Percentiles rank a stretch among this genome's conserved stretches.
These are phyloP conservation scores for Muntiacus muntjak DNA, from an alignment of 2,113 vertebrate genomes.

Conservation along the genomic window DNA sequence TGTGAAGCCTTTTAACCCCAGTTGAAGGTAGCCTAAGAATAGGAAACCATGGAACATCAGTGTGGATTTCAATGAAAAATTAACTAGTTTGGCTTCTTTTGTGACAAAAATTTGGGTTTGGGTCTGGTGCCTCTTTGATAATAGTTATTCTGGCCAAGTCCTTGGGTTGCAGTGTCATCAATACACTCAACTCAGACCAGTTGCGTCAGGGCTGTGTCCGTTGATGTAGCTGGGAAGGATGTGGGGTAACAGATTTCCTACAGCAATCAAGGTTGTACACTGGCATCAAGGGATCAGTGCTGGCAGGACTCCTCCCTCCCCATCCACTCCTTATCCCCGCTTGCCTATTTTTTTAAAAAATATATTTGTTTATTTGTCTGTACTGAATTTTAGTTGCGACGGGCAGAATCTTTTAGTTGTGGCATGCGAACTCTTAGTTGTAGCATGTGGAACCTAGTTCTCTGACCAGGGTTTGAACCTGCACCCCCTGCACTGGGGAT, in stretches of 20 bases:
- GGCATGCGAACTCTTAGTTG: neutral
- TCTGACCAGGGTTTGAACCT: neutral
- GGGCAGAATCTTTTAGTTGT: neutral
- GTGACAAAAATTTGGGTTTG: neutral
- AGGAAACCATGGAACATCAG: neutral
- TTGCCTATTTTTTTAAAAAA: neutral
- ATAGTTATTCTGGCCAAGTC: neutral
- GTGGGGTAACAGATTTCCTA: neutral
- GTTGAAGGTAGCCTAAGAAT: neutral
- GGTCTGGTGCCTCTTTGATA: neutral
- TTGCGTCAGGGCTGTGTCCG: neutral
- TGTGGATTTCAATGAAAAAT: neutral
- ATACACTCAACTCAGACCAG: neutral
- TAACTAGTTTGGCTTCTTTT: neutral
- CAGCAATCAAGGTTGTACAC: neutral
- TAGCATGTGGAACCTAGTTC: neutral
- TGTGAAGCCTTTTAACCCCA: neutral
- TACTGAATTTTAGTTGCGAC: neutral
- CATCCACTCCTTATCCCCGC: neutral
- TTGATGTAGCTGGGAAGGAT: neutral
- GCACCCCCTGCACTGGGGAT: neutral
- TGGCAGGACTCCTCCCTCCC: neutral
- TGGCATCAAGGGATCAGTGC: neutral
- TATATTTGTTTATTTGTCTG: neutral
- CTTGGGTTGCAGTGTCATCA: neutral